phyloP scores from a whole-genome alignment of 1,140 invertebrate species.

The Ctenoplectra terminalis region DNA sequence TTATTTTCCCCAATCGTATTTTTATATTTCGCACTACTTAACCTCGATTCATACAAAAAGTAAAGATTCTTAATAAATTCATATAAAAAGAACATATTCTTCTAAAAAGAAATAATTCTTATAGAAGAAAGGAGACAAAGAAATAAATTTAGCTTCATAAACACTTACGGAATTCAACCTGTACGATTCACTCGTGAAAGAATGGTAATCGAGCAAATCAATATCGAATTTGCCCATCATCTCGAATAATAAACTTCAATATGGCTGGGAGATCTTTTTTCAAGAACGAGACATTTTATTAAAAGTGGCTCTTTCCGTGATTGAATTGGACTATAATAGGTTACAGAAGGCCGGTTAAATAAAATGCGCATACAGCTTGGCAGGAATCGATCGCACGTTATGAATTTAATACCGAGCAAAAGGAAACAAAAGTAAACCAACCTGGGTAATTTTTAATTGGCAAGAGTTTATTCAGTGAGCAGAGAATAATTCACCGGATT shows the following conservation, averaged over 20 bases:
- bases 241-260: neutral
- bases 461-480: neutral
- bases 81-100: no score
- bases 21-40: no score
- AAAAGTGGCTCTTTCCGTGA: neutral
- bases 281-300: neutral
- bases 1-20: no score
- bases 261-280: neutral
- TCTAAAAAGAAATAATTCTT: no score
- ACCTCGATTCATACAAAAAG: no score
- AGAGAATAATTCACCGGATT: neutral
- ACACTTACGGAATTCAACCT: neutral
- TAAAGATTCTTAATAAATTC: no score
- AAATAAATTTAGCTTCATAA: neutral
- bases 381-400: neutral
- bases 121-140: neutral
- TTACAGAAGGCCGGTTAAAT: neutral
- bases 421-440: neutral
- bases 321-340: neutral
- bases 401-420: neutral
- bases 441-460: constrained; percentile 15
- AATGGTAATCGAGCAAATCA: neutral
- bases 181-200: neutral
- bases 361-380: neutral
- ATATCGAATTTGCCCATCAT: neutral